Evolutionary conservation across 2,888 invertebrate genomes (phyloP).

Genomic region (Brenthis daphne): DNA sequence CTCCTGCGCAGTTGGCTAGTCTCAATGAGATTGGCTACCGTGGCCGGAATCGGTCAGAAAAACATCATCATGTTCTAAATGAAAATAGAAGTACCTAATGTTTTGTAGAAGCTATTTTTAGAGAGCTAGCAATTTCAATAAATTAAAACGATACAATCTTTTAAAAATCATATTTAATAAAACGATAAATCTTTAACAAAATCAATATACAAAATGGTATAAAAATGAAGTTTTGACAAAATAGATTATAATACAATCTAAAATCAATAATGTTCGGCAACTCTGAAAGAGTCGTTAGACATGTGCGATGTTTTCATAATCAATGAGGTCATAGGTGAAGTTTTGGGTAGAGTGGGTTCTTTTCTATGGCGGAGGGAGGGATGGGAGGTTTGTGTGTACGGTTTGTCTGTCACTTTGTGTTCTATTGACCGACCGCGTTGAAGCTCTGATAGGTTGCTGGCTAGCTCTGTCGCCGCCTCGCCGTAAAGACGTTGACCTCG

Average conservation of each 20-base stretch:
- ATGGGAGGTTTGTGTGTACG: constrained; percentile 49
- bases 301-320: constrained; percentile 54
- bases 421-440: constrained; percentile 56
- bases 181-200: not conserved
- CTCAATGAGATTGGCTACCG: too few species aligned
- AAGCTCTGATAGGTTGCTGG: constrained; percentile 61
- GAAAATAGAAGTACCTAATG: too few species aligned
- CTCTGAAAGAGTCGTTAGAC: constrained; percentile 39
- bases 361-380: constrained; percentile 58
- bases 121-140: not conserved
- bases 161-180: constrained; percentile 3
- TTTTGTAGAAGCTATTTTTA: too few species aligned
- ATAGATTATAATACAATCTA: not conserved
- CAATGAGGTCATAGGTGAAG: constrained; percentile 51
- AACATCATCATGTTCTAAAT: too few species aligned
- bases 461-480: constrained; percentile 67
- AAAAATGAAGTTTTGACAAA: not conserved
- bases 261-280: constrained; percentile 12
- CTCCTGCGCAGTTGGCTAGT: too few species aligned
- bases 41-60: too few species aligned
- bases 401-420: constrained; percentile 58
- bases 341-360: constrained; percentile 57
- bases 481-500: constrained; percentile 66
- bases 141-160: not conserved
- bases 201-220: constrained; percentile 5